Conservation (phyloP, 2,113 vertebrate species). For the Zosterops japonicus region DNA sequence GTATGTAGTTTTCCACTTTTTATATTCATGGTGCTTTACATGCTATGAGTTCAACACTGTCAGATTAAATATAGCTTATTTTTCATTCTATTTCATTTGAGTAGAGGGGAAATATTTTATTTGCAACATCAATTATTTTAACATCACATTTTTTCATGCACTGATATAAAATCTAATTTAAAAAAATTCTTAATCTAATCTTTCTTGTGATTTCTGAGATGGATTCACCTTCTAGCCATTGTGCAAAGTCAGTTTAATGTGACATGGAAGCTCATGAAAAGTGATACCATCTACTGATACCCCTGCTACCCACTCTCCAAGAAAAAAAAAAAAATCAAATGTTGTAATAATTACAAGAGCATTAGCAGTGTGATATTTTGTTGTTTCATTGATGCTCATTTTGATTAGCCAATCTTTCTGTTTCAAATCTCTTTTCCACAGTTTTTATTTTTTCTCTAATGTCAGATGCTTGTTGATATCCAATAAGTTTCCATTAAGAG, state of each 20-base stretch:
- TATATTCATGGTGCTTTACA: not conserved
- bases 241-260: not conserved
- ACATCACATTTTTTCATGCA: not conserved
- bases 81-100: not conserved
- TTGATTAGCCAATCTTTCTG: not conserved
- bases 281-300: not conserved
- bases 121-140: not conserved
- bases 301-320: rapidly evolving
- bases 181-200: not conserved
- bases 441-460: not conserved
- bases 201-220: not conserved
- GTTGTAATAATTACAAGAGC: not conserved
- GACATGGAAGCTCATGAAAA: not conserved
- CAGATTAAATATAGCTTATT: not conserved
- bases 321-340: not conserved
- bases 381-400: not conserved
- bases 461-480: not conserved
- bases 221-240: not conserved
- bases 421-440: not conserved
- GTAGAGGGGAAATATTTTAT: not conserved
- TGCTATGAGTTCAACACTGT: not conserved
- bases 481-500: not conserved
- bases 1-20: not conserved
- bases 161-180: not conserved
- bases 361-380: not conserved